phyloP scores from a whole-genome alignment of 2,113 vertebrate genomes.

The Sarotherodon lohbergeri region DNA sequence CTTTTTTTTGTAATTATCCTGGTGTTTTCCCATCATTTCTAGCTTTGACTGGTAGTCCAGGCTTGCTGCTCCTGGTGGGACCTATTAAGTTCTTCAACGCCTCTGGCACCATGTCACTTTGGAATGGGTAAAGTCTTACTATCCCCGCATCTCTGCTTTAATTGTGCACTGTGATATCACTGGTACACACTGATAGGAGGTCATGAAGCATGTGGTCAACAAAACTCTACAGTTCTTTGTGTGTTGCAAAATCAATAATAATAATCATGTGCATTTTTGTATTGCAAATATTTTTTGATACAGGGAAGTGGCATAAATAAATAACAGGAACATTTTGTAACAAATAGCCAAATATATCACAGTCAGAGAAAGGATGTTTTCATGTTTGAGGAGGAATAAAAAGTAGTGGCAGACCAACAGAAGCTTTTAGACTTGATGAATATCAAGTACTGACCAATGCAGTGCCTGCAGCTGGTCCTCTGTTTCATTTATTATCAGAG shows the following conservation, averaged over 20 bases:
- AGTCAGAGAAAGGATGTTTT: background rate
- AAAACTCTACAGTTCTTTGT: background rate
- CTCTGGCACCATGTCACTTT: background rate
- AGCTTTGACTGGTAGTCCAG: background rate
- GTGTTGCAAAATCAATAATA: conserved; percentile 25
- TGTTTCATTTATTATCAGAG: background rate
- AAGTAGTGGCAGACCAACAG: background rate
- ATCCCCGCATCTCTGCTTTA: background rate
- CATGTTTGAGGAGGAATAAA: background rate
- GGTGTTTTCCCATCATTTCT: background rate
- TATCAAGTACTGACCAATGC: background rate
- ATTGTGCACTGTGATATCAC: background rate
- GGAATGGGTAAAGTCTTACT: background rate
- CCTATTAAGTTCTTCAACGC: background rate
- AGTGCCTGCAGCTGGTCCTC: background rate
- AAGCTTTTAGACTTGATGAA: background rate
- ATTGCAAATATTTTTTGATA: conserved; percentile 22
- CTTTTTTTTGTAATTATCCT: background rate
- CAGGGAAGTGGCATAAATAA: conserved; percentile 4
- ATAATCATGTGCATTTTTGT: background rate
- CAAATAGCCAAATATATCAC: background rate
- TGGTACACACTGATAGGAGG: background rate
- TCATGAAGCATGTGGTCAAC: background rate
- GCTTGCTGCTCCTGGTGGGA: background rate
- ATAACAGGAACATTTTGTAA: background rate